phyloP scores from a whole-genome alignment of 2,888 invertebrate species.

The Cheilosia impressa region DNA sequence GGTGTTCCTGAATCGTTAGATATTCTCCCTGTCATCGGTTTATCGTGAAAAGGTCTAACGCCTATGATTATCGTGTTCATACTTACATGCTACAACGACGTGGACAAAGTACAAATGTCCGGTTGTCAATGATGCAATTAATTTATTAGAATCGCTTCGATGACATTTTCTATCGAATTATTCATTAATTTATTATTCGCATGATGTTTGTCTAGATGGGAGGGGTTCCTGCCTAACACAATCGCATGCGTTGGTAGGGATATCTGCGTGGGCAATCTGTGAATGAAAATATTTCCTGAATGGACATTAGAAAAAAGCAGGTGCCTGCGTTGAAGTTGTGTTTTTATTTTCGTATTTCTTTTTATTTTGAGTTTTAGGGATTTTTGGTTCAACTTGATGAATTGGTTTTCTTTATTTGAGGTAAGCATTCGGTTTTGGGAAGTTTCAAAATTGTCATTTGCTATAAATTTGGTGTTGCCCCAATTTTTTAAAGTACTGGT shows the following conservation, averaged over 20 bases:
- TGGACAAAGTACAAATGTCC: conserved; percentile 63
- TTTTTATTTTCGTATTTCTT: not conserved
- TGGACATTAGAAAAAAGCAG: not conserved
- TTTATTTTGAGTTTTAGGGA: not conserved
- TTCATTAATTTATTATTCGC: conserved; percentile 61
- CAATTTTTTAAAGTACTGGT: too few relatives aligned
- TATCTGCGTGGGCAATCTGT: not conserved
- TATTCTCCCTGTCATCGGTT: conserved; percentile 40
- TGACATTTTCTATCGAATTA: conserved; percentile 53
- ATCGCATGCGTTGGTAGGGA: not conserved
- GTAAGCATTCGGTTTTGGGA: too few relatives aligned
- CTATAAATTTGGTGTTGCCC: too few relatives aligned
- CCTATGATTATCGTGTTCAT: conserved; percentile 9
- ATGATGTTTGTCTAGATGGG: conserved; percentile 24
- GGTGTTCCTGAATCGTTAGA: conserved; percentile 45
- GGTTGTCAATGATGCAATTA: conserved; percentile 64
- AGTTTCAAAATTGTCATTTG: too few relatives aligned
- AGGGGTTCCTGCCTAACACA: not conserved
- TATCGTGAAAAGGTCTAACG: conserved; percentile 22
- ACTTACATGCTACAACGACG: conserved; percentile 23
- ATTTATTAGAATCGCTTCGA: conserved; percentile 51
- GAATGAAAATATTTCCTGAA: conserved; percentile 8
- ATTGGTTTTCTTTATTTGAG: too few relatives aligned
- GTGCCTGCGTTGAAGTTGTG: not conserved
- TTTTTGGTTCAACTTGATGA: too few relatives aligned